Conservation (phyloP, 2,113 vertebrate genomes). For the Apeltes quadracus region DNA sequence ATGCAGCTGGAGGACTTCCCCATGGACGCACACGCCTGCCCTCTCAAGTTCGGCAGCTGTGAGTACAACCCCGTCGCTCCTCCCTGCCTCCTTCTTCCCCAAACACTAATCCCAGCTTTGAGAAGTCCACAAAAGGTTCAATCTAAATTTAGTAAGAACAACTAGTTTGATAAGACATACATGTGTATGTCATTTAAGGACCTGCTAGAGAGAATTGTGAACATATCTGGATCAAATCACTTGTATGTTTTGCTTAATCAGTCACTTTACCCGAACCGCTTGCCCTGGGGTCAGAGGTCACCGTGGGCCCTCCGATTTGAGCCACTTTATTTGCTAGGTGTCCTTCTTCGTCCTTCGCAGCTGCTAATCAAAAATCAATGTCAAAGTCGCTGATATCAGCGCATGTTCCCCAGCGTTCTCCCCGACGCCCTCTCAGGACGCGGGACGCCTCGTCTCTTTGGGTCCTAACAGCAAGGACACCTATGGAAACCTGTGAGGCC, state of each 20-base stretch:
- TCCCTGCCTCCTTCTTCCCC: not conserved
- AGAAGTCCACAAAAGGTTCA: not conserved
- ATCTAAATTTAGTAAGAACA: conserved; percentile 16
- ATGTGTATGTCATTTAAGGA: not conserved
- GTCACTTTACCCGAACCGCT: not conserved
- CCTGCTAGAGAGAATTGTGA: not conserved
- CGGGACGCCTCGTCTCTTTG: not conserved
- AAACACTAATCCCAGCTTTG: conserved; percentile 20
- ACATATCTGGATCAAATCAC: not conserved
- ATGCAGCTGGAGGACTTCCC: conserved; percentile 97
- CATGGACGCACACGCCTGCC: conserved; percentile 94
- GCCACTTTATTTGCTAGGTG: not conserved
- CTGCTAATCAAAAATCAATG: not conserved
- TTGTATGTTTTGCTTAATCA: conserved; percentile 6
- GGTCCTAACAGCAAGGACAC: conserved; percentile 19
- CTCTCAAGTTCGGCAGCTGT: conserved; percentile 94
- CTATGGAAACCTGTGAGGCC: conserved; percentile 27
- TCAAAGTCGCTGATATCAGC: conserved; percentile 7
- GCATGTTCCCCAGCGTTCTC: conserved; percentile 18
- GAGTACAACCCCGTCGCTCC: conserved; percentile 69
- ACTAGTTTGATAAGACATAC: not conserved
- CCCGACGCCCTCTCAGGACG: conserved; percentile 17
- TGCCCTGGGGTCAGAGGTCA: not conserved
- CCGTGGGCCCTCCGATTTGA: not conserved
- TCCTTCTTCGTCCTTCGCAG: not conserved